A percentile compares a stretch with the other conserved stretches of the same genome.
phyloP scores from a whole-genome alignment of 2,797 vertebrate species.

The Chiroxiphia lanceolata region DNA sequence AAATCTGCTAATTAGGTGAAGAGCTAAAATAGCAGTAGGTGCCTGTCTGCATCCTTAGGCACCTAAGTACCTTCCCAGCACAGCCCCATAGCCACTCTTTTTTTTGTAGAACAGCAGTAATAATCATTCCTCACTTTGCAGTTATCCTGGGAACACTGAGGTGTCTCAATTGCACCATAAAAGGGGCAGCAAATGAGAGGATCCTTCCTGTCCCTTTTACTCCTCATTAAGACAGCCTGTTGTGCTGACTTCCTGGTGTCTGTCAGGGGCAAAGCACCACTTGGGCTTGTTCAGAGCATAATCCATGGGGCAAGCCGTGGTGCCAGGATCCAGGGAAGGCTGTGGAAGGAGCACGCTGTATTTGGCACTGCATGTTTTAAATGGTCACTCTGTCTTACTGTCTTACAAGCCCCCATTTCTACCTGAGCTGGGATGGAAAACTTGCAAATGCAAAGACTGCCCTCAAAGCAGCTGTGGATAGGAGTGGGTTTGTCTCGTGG shows the following conservation, averaged over 20 bases:
- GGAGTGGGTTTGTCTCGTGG: background rate
- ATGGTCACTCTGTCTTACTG: background rate
- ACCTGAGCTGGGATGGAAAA: background rate
- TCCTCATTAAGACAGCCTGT: background rate
- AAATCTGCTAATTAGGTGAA: constrained; percentile 39
- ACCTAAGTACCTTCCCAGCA: constrained; percentile 18
- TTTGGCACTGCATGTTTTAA: background rate
- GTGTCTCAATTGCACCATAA: background rate
- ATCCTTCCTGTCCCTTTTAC: background rate
- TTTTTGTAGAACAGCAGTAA: background rate
- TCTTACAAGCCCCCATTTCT: background rate
- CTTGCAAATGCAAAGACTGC: background rate
- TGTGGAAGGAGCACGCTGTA: background rate
- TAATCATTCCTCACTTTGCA: background rate
- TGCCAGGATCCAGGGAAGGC: background rate
- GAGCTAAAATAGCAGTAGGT: constrained; percentile 27
- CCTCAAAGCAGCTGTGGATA: background rate
- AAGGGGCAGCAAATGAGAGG: background rate
- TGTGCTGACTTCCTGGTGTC: background rate
- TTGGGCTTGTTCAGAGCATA: background rate
- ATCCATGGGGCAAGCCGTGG: background rate
- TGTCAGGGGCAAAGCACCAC: background rate
- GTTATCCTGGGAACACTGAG: background rate
- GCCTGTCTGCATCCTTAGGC: background rate
- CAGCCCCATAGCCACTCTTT: background rate